These are phyloP conservation scores for Serilophus lunatus DNA, from an alignment of 2,113 vertebrate species.

Conservation along the genomic window DNA sequence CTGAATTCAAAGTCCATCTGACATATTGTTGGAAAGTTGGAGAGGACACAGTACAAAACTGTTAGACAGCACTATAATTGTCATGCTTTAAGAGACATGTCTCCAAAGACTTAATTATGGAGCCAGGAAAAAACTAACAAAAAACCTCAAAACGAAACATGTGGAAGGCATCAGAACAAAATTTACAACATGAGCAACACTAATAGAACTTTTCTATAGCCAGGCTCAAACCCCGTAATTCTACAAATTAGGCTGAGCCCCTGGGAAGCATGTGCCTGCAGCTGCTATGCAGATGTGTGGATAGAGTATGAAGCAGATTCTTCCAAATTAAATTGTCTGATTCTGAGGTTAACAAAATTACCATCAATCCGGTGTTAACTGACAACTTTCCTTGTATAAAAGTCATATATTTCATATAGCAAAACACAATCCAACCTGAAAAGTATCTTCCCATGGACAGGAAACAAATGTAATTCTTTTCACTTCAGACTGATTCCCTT, in stretches of 20 bases:
- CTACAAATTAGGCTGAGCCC: constrained; percentile 76
- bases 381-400: neutral
- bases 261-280: constrained; percentile 69
- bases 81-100: neutral
- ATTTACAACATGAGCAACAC: constrained; percentile 69
- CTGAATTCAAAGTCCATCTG: neutral
- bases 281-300: constrained; percentile 73
- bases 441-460: neutral
- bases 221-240: constrained; percentile 70
- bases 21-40: neutral
- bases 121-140: neutral
- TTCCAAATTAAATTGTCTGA: constrained; percentile 22
- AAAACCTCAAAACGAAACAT: constrained; percentile 51
- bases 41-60: neutral
- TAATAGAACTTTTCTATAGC: constrained; percentile 68
- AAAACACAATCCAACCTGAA: neutral
- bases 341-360: constrained; percentile 49
- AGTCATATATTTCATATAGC: neutral
- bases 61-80: neutral
- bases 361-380: neutral
- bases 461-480: neutral
- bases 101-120: constrained; percentile 64
- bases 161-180: constrained; percentile 74
- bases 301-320: constrained; percentile 20
- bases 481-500: neutral